phyloP scores from a whole-genome alignment of 2,797 vertebrate genomes.

The Betta splendens region DNA sequence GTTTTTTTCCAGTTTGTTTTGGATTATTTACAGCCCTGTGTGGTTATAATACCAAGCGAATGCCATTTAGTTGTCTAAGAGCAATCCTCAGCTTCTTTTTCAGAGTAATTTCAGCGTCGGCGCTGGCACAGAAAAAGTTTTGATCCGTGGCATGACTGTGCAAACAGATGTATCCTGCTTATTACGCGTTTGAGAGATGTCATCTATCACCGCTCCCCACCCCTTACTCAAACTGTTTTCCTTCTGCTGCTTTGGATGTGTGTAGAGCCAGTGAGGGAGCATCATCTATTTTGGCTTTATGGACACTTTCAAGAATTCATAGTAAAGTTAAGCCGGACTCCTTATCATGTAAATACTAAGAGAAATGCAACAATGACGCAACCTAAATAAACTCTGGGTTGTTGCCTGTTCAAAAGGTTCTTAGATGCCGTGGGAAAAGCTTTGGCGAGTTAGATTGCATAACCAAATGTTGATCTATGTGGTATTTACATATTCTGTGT shows the following conservation, averaged over 20 bases:
- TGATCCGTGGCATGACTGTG: constrained; percentile 63
- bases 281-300: constrained; percentile 36
- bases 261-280: constrained; percentile 22
- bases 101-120: constrained; percentile 33
- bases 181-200: constrained; percentile 65
- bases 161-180: constrained; percentile 82
- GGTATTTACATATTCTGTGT: constrained; percentile 52
- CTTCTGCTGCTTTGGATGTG: constrained; percentile 28
- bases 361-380: constrained; percentile 2
- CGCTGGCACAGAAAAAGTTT: constrained; percentile 45
- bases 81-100: constrained; percentile 17
- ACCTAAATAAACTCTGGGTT: constrained; percentile 13
- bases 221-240: constrained; percentile 74
- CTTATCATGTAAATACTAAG: constrained; percentile 17
- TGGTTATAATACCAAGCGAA: constrained; percentile 24
- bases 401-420: constrained; percentile 2
- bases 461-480: constrained; percentile 62
- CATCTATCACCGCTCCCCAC: constrained; percentile 61
- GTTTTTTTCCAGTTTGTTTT: constrained; percentile 24
- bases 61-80: constrained; percentile 33
- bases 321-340: constrained; percentile 26
- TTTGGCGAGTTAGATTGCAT: constrained; percentile 36
- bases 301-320: constrained; percentile 30
- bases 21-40: constrained; percentile 33
- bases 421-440: constrained; percentile 14